Percentiles rank a stretch among this genome's conserved stretches.
These are phyloP conservation scores for Tipula lateralis DNA, from an alignment of 2,888 invertebrate genomes.

Conservation along the genomic window DNA sequence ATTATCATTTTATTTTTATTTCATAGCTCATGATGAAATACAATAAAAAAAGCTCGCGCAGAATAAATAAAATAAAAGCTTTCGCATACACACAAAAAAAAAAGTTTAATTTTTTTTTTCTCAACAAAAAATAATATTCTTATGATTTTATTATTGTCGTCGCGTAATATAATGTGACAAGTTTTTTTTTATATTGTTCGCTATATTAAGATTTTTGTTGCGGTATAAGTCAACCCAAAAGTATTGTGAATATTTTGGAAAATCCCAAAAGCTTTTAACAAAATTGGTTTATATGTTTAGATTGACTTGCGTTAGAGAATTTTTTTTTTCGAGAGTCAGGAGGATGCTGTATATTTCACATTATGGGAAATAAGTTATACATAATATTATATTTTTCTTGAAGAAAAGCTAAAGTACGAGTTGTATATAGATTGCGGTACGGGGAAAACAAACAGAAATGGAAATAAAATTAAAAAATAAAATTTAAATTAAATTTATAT, in stretches of 20 bases:
- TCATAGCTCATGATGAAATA: neutral
- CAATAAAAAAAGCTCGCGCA: slow-evolving; percentile 14
- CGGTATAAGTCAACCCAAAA: neutral
- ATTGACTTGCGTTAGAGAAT: neutral
- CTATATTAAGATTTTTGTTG: neutral
- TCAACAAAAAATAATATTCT: neutral
- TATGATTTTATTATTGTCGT: slow-evolving; percentile 11
- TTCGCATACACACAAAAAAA: neutral
- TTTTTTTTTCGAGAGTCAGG: neutral
- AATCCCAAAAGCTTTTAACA: no score
- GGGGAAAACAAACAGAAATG: neutral
- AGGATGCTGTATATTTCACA: neutral
- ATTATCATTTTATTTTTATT: neutral
- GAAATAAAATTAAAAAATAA: slow-evolving; percentile 11
- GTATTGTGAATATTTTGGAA: neutral
- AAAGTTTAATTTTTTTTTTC: neutral
- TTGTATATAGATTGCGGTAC: neutral
- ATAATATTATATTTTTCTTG: neutral
- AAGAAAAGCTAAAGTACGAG: neutral
- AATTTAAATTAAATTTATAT: slow-evolving; percentile 24
- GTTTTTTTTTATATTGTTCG: neutral
- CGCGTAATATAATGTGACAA: slow-evolving; percentile 15
- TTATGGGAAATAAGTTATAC: neutral
- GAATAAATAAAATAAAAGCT: neutral
- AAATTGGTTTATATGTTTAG: neutral